Base-by-base conservation (phyloP, 2,888 invertebrate species). In the Omphaloscelis lunosa region DNA sequence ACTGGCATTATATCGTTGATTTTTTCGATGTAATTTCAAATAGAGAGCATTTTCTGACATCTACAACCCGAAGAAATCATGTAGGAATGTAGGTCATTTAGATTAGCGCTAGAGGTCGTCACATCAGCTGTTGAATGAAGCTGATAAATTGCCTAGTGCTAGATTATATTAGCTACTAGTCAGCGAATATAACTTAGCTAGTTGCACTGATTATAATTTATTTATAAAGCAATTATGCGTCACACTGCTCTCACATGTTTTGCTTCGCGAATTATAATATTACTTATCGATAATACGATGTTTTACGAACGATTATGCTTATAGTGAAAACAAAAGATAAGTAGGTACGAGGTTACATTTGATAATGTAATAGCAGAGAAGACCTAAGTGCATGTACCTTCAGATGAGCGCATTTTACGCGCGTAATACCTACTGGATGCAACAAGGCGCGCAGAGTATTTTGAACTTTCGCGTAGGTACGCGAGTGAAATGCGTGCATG, bases 251-350 rank as follows among this genome's bases (percentile, higher is more conserved):
- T 69, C 29, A 45, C 84, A 69, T 75, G 65, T 79, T 65, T 69
- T 75, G 48, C 29, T 62, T 27, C 45, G 51, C 59, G 0, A 29
- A 65, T 67, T 72, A 77, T 70, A 63, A 53, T 48, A 77, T n/a
- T 56, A 34, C 17, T 72, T 66, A 78, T 62, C 56, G 61, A 68
- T 83, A 65, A 48, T 58, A 58, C 3, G 20, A 29, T 78, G 34
- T 59, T 66, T 68, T 53, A 20, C 45, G 29, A 70, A n/a, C 6
- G n/a, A 34, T 70, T 62, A 61, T 39, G n/a, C 17, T 71, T 53
- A 2, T 27, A 81, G 29, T 77, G n/a, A 48, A 73, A 78, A 73
- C 51, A 70, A 67, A 51, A 34, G 65, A 70, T 82, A 72, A 66
- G 53, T 15, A 65, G 27, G 34, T 15, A 51, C 56, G 8, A 34